Conservation (phyloP, 1,140 invertebrate genomes). For the Leptinotarsa texana region DNA sequence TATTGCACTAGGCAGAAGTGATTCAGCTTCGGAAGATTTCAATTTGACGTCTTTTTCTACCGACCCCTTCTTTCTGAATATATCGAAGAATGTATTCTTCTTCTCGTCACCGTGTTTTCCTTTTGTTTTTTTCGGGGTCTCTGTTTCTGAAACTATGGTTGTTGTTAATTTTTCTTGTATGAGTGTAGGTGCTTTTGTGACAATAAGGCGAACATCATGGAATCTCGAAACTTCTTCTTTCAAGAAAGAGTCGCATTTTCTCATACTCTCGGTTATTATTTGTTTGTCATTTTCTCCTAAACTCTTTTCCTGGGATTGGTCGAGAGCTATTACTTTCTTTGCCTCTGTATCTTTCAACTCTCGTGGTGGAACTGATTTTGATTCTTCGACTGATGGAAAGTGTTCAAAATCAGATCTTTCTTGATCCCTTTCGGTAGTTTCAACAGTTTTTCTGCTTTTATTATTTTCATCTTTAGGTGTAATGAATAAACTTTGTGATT, state of each 20-base stretch:
- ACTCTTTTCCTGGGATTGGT: conserved; percentile 25
- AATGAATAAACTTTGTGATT: neutral
- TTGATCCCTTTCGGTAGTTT: neutral
- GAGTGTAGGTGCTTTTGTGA: neutral
- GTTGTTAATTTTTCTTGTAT: neutral
- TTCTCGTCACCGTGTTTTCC: conserved; percentile 28
- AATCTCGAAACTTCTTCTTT: conserved; percentile 27
- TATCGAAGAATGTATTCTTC: conserved; percentile 35
- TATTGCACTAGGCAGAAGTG: conserved; percentile 10
- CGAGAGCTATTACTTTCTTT: conserved; percentile 22
- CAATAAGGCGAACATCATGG: conserved; percentile 26
- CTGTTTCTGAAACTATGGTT: neutral
- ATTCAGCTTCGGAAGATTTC: neutral
- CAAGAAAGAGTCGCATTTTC: conserved; percentile 8
- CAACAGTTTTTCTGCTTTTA: neutral
- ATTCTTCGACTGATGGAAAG: conserved; percentile 30
- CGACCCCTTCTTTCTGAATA: conserved; percentile 22
- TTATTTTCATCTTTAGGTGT: neutral
- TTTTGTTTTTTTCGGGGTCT: conserved; percentile 15
- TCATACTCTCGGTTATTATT: no score
- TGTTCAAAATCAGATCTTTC: conserved; percentile 13
- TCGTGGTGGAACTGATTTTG: conserved; percentile 18
- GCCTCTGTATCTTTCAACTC: conserved; percentile 8
- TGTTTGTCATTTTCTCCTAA: neutral
- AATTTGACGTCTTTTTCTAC: conserved; percentile 9